Evolutionary conservation across 2,797 vertebrate species (phyloP), one percentile per base, ranked within the genome.

Genomic region (Babyrousa celebensis): DNA sequence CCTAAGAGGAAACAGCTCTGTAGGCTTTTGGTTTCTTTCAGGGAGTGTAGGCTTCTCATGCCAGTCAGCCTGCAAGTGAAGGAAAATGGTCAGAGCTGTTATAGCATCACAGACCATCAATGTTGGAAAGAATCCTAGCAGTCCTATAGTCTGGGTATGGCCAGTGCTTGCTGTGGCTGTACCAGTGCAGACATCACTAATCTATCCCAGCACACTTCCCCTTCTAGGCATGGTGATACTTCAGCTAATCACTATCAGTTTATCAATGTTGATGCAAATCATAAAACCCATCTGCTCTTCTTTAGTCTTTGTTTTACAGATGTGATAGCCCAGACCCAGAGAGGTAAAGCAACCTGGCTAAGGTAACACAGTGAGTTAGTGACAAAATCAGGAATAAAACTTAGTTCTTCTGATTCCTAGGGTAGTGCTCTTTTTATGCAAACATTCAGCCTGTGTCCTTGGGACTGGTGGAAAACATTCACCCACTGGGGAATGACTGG

Each of bases 21-120:
- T 58, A 85, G 82, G 84, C 60, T 86, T 82, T 85, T 74, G 91
- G 4, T 63, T 95, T 95, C 84, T 54, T 60, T 91, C 58, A 85
- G 67, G 17, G 8, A 72, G 8, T 5, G 20, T 43, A 87, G 56
- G 20, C n/a, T 93, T 32, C 77, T 92, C 18, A 23, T 60, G 63
- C 32, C 29, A 4, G 67, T 82, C 58, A 88, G 65, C 94, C 97
- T 98, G 94, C 3, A 93, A 93, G 62, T 52, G 32, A 96, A 96
- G 60, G 72, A 90, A 79, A 74, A 36, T 65, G 23, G 71, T 91
- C 17, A 91, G 62, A 96, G 68, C 56, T 67, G 32, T 84, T 86
- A 40, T 0, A 63, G 58, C 85, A 83, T 48, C n/a, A 58, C 1
- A 86, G 48, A 60, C 11, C 0, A 0, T 60, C 52, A 62, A 14